Conservation (phyloP, 2,888 invertebrate species). For the Maniola hyperantus region DNA sequence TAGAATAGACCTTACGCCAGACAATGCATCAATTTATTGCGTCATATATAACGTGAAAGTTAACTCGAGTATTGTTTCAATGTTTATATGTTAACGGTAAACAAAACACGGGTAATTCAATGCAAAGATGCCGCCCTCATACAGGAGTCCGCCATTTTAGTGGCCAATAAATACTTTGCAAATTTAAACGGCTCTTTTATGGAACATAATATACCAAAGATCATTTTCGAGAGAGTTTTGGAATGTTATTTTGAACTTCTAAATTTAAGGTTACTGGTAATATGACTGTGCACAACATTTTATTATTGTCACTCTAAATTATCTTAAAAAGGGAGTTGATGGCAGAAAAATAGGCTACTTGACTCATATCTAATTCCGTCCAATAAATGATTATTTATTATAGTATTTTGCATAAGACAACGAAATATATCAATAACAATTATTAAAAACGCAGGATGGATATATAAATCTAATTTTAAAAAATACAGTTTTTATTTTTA, state of each 20-base stretch:
- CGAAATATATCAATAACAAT: too few relatives aligned
- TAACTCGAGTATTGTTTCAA: slow-evolving; percentile 59
- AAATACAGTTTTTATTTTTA: too few relatives aligned
- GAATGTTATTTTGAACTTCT: slow-evolving; percentile 11
- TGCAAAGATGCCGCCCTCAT: slow-evolving; percentile 60
- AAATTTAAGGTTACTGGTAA: not conserved
- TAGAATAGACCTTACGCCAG: slow-evolving; percentile 50
- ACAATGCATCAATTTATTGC: slow-evolving; percentile 71
- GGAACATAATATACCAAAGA: slow-evolving; percentile 35
- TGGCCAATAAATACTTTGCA: slow-evolving; percentile 67
- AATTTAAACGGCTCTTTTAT: slow-evolving; percentile 54
- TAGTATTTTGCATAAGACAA: too few relatives aligned
- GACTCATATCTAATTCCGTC: too few relatives aligned
- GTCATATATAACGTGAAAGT: slow-evolving; percentile 79
- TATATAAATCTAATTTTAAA: too few relatives aligned
- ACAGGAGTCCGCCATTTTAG: slow-evolving; percentile 68
- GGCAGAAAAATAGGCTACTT: too few relatives aligned
- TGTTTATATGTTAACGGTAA: slow-evolving; percentile 67
- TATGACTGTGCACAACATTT: too few relatives aligned
- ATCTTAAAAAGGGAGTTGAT: too few relatives aligned
- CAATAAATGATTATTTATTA: too few relatives aligned
- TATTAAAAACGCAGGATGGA: too few relatives aligned
- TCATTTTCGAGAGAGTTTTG: slow-evolving; percentile 25
- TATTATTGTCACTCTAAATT: too few relatives aligned
- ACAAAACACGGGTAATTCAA: slow-evolving; percentile 54